Conservation (phyloP, 2,888 invertebrate species). For the Aphrophora alni region DNA sequence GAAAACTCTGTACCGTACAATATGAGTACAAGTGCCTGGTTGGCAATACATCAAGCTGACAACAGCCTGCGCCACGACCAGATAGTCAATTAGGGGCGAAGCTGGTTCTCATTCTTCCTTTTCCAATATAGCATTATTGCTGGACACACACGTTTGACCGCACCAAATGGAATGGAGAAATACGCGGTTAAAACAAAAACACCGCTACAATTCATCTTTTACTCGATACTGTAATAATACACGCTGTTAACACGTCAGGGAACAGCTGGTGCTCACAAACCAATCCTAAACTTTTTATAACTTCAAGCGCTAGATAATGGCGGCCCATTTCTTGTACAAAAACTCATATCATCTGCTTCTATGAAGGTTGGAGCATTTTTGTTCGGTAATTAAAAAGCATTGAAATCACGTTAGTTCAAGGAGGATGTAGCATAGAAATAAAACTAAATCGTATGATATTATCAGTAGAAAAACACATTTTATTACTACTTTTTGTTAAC, state of each 20-base stretch:
- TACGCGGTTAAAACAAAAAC: conserved; percentile 4
- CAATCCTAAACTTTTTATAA: conserved; percentile 4
- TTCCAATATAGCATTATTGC: conserved; percentile 9
- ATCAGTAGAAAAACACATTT: no score
- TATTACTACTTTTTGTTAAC: no score
- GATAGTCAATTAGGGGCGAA: not conserved
- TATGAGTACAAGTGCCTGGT: no score
- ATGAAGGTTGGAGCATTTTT: not conserved
- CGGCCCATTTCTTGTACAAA: not conserved
- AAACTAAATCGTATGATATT: no score
- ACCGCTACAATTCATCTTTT: not conserved
- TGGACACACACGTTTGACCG: not conserved
- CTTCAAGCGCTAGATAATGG: not conserved
- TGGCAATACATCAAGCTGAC: not conserved
- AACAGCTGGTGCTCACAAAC: not conserved
- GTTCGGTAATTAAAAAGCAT: not conserved
- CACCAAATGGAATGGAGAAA: not conserved
- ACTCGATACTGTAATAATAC: not conserved
- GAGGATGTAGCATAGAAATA: no score
- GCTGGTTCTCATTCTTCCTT: not conserved
- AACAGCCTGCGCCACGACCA: not conserved
- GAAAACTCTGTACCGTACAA: no score
- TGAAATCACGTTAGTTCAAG: not conserved
- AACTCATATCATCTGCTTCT: not conserved
- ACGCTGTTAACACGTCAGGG: not conserved